A percentile compares a stretch with the other conserved stretches of the same genome.
Evolutionary conservation across 2,797 vertebrate genomes (phyloP).

Genomic region (Xenops minutus): DNA sequence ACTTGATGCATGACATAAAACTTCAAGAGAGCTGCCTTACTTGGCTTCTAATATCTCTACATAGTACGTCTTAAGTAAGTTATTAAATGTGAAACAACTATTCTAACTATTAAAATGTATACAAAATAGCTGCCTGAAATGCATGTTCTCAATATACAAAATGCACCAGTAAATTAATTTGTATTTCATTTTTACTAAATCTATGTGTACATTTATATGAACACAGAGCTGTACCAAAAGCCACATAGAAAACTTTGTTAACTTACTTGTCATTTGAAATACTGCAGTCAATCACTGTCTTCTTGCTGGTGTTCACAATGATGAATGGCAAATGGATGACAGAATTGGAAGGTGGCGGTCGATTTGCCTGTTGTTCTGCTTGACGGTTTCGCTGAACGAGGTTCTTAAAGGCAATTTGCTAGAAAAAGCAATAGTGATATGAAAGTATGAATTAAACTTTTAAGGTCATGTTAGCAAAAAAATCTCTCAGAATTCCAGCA

Average conservation of each 20-base stretch:
- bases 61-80: neutral
- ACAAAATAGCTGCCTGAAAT: neutral
- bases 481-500: neutral
- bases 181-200: neutral
- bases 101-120: neutral
- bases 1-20: neutral
- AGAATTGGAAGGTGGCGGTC: slow-evolving; percentile 92
- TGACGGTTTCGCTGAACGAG: slow-evolving; percentile 96
- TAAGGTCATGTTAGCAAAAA: neutral
- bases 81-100: neutral
- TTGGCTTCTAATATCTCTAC: neutral
- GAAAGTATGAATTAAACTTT: neutral
- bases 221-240: neutral
- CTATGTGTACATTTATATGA: neutral
- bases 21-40: neutral
- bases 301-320: slow-evolving; percentile 99
- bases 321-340: slow-evolving; percentile 98
- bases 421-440: slow-evolving; percentile 15
- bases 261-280: slow-evolving; percentile 99
- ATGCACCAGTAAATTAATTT: neutral
- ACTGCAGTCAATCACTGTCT: slow-evolving; percentile 99
- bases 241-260: neutral
- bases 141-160: neutral
- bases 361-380: slow-evolving; percentile 89
- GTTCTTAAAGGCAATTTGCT: slow-evolving; percentile 99